Evolutionary conservation across 2,113 vertebrate genomes (phyloP), one percentile per base, ranked within the genome.

Genomic region (Psephotus haematonotus): DNA sequence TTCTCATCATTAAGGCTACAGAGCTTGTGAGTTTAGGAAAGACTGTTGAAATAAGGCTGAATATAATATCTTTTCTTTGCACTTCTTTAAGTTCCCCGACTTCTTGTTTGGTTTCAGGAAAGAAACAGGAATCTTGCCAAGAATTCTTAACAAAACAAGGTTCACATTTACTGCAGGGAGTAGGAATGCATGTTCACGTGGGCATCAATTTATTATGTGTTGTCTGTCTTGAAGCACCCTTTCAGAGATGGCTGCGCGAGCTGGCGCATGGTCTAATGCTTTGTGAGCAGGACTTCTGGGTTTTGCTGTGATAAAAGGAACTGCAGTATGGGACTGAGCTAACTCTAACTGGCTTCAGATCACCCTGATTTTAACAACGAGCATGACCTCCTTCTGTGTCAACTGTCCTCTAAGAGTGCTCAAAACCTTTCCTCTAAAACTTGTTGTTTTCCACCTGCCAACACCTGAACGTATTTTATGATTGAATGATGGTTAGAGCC

Each of bases 161-260:
- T 80, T 90, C 83, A 82, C 55, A 47, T 67, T 88, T 88, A 57
- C 52, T 46, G 90, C 47, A 72, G 62, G 17, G 47, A 75, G 57
- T 53, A 49, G 74, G 82, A 87, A 85, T 37, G 57, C 60, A 20
- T 62, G 88, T 71, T 81, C 64, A 14, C 2, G 6, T 18, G 69
- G 76, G 29, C 77, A 95, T 95, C 88, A 92, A 88, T 95, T 94
- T 93, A 81, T 84, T 86, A 96, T 52, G 77, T 25, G 44, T 12
- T 13, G 17, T 53, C 76, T 52, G 53, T 46, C 63, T 68, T 59
- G 79, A 62, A 77, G 63, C 25, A 10, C 67, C 64, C 94, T 78
- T 83, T 35, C 8, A 8, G 89, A 67, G 68, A 6, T 0, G 74
- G 59, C 74, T 90, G 77, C 82, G 65, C 62, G 78, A 94, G 39